Evolutionary conservation across 2,888 invertebrate species (phyloP).

Genomic region (Drosophila quasianomalipes): DNA sequence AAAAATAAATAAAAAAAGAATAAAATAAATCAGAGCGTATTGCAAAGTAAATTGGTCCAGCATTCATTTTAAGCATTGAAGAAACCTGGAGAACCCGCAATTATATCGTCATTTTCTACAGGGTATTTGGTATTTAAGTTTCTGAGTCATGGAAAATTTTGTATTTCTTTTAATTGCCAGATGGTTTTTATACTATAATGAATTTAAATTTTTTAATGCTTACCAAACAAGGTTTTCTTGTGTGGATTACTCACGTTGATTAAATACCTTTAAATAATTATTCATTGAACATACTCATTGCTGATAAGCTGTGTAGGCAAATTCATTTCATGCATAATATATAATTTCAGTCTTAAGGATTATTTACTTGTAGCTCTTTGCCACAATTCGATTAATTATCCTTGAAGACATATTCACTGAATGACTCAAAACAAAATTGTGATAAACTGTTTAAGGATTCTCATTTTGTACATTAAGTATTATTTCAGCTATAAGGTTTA

Average conservation of each 20-base stretch:
- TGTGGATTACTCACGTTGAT: background rate
- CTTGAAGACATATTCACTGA: background rate
- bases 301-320: background rate
- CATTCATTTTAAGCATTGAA: background rate
- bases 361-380: background rate
- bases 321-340: background rate
- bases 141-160: constrained; percentile 12
- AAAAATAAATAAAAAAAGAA: background rate
- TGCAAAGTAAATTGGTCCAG: background rate
- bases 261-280: background rate
- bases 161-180: constrained; percentile 24
- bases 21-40: background rate
- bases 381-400: background rate
- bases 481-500: background rate
- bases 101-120: background rate
- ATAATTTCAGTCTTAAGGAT: rapidly evolving
- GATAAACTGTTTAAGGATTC: background rate
- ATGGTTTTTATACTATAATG: constrained; percentile 18
- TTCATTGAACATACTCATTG: background rate
- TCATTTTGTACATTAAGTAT: background rate
- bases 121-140: background rate
- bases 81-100: background rate
- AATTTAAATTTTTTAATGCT: background rate
- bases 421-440: background rate
- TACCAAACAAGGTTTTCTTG: background rate